Evolutionary conservation across 2,888 invertebrate genomes (phyloP), one percentile per base, ranked within the genome.

Genomic region (Mimachlamys varia): DNA sequence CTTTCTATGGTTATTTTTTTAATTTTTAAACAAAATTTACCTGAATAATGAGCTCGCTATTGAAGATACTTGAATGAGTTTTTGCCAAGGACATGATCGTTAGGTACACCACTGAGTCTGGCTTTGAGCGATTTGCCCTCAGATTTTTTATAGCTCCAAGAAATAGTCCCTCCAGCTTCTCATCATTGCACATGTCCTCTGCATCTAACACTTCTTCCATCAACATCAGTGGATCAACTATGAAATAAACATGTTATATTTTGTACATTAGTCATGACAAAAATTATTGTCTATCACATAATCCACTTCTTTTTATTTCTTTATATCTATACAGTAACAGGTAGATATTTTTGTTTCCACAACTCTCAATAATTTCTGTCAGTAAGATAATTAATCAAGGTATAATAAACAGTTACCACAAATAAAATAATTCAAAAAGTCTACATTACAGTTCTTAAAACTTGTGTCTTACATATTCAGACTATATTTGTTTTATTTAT

Each of bases 91-190:
- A 98, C 91, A 98, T 97, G 90, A 99, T 97, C 76, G 98, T 98
- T 96, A 98, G 97, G 95, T 98, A 98, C 0, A 98, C 97, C 58
- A 98, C 97, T 49, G 98, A 98, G 94, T 99, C 98, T 5, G 99
- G 98, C 95, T 99, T 99, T 90, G 98, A 98, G 89, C 98, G 97
- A 93, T 98, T 98, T 13, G 97, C 97, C 90, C 98, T 98, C 1
- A 99, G 97, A 0, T 98, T 97, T 95, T 98, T 98, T 53, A 99
- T 98, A n/a, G 98, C 98, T 0, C 99, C 99, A 94, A 99, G 98
- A n/a, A 99, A 97, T 13, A 98, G 97, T 98, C 96, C 98, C 97
- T 97, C 98, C 98, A 96, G 98, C 91, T 95, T 95, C 88, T 97
- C 98, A 90, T 97, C 98, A 96, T 99, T 98, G 92, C 98, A 98